Percentiles rank a stretch among this genome's conserved stretches.
Conservation (phyloP, 2,797 vertebrate species). For the Sparus aurata region DNA sequence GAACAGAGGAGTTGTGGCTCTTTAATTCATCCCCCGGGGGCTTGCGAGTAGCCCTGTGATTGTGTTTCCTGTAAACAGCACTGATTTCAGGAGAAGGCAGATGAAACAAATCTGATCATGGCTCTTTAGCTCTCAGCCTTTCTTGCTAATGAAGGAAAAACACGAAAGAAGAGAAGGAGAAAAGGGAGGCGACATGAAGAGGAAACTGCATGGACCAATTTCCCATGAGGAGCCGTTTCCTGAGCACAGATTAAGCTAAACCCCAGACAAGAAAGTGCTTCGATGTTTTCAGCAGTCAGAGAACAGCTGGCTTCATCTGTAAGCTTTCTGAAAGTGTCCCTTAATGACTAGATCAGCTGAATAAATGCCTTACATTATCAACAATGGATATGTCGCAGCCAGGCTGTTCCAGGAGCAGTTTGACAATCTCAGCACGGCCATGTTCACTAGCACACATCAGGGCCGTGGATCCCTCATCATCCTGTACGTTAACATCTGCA, state of each 20-base stretch:
- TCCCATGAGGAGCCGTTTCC: conserved; percentile 69
- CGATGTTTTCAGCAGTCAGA: conserved; percentile 41
- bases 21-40: conserved; percentile 37
- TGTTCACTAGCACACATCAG: conserved; percentile 98
- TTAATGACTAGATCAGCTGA: not conserved
- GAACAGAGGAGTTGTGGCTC: conserved; percentile 33
- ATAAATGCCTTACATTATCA: conserved; percentile 89
- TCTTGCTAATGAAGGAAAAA: conserved; percentile 28
- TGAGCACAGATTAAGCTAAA: conserved; percentile 66
- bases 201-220: conserved; percentile 40
- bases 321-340: not conserved
- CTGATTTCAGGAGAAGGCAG: conserved; percentile 37
- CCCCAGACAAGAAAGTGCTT: conserved; percentile 55
- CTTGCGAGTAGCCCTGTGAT: conserved; percentile 29
- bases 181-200: conserved; percentile 36
- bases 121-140: conserved; percentile 19
- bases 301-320: conserved; percentile 11
- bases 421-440: conserved; percentile 91
- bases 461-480: conserved; percentile 94
- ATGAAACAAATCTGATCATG: conserved; percentile 55
- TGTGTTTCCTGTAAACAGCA: conserved; percentile 46
- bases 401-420: conserved; percentile 91
- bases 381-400: conserved; percentile 89
- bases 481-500: conserved; percentile 92
- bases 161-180: conserved; percentile 4